Evolutionary conservation across 1,140 invertebrate genomes (phyloP).

Genomic region (Philotrypesis tridentata): DNA sequence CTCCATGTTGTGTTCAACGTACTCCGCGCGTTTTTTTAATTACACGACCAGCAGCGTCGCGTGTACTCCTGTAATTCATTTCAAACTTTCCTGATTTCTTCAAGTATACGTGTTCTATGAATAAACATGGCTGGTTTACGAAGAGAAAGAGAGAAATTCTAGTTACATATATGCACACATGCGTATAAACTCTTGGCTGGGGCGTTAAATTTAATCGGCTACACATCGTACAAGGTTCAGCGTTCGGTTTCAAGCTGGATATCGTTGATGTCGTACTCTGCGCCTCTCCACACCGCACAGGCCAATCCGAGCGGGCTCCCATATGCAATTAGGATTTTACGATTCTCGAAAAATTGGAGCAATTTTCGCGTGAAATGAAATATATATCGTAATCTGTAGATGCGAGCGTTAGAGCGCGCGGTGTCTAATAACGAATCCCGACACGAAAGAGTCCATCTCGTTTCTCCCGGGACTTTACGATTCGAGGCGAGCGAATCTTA

Average conservation of each 20-base stretch:
- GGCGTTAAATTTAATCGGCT: conserved; percentile 28
- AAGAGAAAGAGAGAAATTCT: neutral
- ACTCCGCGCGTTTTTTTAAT: neutral
- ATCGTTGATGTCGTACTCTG: too few species aligned
- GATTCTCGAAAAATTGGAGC: neutral
- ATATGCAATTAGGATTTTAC: neutral
- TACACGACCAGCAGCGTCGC: neutral
- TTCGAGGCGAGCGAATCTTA: neutral
- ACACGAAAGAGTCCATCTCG: neutral
- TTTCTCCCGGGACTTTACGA: neutral
- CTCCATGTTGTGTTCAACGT: neutral
- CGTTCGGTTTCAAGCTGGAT: neutral
- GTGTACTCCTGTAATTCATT: neutral
- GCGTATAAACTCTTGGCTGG: too few species aligned
- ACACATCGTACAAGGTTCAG: neutral
- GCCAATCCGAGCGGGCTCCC: too few species aligned
- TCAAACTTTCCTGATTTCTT: neutral
- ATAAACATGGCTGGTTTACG: conserved; percentile 21
- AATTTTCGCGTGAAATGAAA: too few species aligned
- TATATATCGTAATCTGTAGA: too few species aligned
- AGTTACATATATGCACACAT: too few species aligned
- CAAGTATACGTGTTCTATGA: neutral
- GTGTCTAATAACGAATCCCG: neutral
- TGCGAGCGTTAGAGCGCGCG: too few species aligned
- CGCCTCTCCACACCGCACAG: too few species aligned